Conservation (phyloP, 1,140 invertebrate species). For the Pogonognathellus flavescens region DNA sequence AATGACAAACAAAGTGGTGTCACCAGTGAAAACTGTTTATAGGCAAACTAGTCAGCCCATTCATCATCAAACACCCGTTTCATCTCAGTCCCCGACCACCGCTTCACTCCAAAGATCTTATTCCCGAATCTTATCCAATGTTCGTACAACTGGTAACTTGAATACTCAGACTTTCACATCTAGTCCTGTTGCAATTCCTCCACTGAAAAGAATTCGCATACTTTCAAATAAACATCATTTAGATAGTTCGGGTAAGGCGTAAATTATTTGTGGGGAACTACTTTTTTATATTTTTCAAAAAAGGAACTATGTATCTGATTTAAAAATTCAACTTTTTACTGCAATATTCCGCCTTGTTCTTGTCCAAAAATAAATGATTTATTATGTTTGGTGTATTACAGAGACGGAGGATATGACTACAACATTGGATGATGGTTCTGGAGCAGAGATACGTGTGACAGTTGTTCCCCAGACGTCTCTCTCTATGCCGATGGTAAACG, state of each 20-base stretch:
- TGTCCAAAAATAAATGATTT: neutral
- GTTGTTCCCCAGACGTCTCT: slow-evolving; percentile 29
- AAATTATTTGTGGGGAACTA: neutral
- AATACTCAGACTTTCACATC: slow-evolving; percentile 34
- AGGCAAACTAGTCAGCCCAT: slow-evolving; percentile 31
- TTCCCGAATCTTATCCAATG: slow-evolving; percentile 47
- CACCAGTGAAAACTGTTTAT: slow-evolving; percentile 25
- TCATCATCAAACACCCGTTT: neutral
- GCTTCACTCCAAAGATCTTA: slow-evolving; percentile 40
- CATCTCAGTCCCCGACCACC: slow-evolving; percentile 24
- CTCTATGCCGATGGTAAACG: neutral
- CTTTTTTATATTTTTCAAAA: neutral
- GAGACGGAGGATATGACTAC: slow-evolving; percentile 52
- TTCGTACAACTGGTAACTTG: slow-evolving; percentile 34
- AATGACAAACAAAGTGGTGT: slow-evolving; percentile 37
- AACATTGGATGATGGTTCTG: slow-evolving; percentile 26
- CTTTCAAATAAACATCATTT: slow-evolving; percentile 39
- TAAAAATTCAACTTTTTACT: neutral
- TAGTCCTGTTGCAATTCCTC: slow-evolving; percentile 30
- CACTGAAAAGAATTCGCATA: slow-evolving; percentile 52
- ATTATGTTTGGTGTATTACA: neutral
- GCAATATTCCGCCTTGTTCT: neutral
- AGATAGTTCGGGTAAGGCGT: neutral
- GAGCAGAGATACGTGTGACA: slow-evolving; percentile 51
- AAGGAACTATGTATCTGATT: neutral